phyloP scores from a whole-genome alignment of 2,888 invertebrate species.

The Leptinotarsa haldemani region DNA sequence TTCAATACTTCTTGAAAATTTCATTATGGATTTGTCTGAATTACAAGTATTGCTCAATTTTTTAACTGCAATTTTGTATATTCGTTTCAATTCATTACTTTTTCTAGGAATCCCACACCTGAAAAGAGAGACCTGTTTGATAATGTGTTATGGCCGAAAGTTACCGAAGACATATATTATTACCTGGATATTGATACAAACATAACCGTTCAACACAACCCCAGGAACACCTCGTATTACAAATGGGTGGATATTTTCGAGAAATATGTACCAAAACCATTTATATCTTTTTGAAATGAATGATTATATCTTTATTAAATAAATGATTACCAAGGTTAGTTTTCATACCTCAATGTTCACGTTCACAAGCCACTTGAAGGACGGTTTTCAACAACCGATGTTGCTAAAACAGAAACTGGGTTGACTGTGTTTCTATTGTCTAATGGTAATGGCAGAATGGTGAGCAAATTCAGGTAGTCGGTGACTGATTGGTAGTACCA shows the following conservation, averaged over 20 bases:
- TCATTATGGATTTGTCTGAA: too few species aligned
- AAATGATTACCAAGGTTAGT: neutral
- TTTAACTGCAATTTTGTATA: neutral
- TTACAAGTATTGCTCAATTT: too few species aligned
- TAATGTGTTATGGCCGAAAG: conserved; percentile 32
- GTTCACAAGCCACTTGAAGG: too few species aligned
- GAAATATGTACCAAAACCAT: conserved; percentile 35
- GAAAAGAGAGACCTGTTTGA: conserved; percentile 30
- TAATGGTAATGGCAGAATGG: too few species aligned
- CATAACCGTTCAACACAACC: conserved; percentile 28
- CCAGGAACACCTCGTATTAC: conserved; percentile 31
- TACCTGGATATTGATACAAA: conserved; percentile 36
- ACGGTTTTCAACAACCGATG: too few species aligned
- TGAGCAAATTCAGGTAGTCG: too few species aligned
- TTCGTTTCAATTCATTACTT: neutral
- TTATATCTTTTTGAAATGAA: conserved; percentile 25
- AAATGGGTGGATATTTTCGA: conserved; percentile 40
- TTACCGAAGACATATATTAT: conserved; percentile 15
- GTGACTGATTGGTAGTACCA: too few species aligned
- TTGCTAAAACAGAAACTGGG: too few species aligned
- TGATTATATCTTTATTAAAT: neutral
- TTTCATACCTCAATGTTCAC: neutral
- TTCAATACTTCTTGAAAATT: too few species aligned
- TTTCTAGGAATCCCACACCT: conserved; percentile 41
- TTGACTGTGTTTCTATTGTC: too few species aligned